A percentile compares a stretch with the other conserved stretches of the same genome.
phyloP scores from a whole-genome alignment of 2,113 vertebrate genomes.

The Calidris pygmaea region DNA sequence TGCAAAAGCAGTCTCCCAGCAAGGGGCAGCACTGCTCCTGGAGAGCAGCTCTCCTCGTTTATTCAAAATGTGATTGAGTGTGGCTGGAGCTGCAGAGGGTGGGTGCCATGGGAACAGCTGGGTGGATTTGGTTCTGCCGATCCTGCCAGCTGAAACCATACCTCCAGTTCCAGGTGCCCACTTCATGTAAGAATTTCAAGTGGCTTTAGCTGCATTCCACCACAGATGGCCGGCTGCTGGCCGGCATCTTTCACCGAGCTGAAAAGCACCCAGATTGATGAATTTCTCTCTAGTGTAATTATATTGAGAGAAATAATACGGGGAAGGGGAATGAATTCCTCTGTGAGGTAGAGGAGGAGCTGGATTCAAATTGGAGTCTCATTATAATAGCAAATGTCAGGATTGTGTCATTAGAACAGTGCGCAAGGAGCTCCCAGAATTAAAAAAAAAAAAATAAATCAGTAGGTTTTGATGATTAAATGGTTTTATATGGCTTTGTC shows the following conservation, averaged over 20 bases:
- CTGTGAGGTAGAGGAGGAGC: not conserved
- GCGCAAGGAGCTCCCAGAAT: not conserved
- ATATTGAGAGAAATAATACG: not conserved
- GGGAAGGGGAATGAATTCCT: not conserved
- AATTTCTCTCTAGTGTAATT: not conserved
- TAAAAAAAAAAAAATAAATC: not conserved
- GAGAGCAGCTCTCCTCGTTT: not conserved
- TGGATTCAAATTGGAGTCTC: not conserved
- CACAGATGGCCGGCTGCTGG: not conserved
- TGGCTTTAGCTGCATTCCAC: not conserved
- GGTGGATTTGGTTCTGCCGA: not conserved
- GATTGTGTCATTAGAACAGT: not conserved
- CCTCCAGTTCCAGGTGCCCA: constrained; percentile 2
- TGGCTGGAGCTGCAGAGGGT: not conserved
- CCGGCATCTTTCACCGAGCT: not conserved
- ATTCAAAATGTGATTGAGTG: not conserved
- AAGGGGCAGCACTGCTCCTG: constrained; percentile 57
- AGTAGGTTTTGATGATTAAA: not conserved
- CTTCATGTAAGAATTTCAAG: not conserved
- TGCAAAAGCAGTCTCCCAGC: constrained; percentile 50
- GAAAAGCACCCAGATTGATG: not conserved
- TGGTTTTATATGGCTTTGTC: not conserved
- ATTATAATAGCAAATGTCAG: not conserved
- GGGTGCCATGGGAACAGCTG: not conserved
- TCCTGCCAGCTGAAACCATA: not conserved